These are phyloP conservation scores for Pyrocephalus nanus DNA, from an alignment of 2,797 vertebrate species.

Conservation along the genomic window DNA sequence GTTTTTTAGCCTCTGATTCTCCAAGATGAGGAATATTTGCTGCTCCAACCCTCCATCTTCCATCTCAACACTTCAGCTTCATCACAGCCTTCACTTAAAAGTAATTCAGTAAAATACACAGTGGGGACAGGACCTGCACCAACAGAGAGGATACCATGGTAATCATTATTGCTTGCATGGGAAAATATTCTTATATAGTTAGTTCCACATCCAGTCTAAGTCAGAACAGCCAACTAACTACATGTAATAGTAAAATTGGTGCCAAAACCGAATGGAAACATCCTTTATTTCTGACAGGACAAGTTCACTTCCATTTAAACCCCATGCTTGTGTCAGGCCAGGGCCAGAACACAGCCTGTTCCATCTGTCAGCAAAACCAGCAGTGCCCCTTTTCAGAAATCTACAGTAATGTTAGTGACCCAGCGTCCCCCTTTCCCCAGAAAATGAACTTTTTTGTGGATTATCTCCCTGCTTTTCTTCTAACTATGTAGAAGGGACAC, in stretches of 20 bases:
- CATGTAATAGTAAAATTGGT: accelerated
- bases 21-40: neutral
- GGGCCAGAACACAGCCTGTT: neutral
- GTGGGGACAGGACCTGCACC: neutral
- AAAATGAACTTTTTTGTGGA: neutral
- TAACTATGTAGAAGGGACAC: too few species aligned
- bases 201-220: neutral
- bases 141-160: too few species aligned
- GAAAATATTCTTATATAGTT: neutral
- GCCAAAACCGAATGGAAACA: neutral
- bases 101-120: accelerated
- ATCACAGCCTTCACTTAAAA: neutral
- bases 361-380: neutral
- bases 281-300: neutral
- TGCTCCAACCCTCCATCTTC: neutral
- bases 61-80: neutral
- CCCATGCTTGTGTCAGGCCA: neutral
- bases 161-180: neutral
- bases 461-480: neutral
- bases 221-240: neutral
- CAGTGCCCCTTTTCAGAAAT: neutral
- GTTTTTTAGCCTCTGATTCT: neutral
- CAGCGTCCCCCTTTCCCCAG: neutral
- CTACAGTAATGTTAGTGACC: accelerated
- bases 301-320: neutral